Base-by-base conservation (phyloP, 2,113 vertebrate species). In the Euleptes europaea region DNA sequence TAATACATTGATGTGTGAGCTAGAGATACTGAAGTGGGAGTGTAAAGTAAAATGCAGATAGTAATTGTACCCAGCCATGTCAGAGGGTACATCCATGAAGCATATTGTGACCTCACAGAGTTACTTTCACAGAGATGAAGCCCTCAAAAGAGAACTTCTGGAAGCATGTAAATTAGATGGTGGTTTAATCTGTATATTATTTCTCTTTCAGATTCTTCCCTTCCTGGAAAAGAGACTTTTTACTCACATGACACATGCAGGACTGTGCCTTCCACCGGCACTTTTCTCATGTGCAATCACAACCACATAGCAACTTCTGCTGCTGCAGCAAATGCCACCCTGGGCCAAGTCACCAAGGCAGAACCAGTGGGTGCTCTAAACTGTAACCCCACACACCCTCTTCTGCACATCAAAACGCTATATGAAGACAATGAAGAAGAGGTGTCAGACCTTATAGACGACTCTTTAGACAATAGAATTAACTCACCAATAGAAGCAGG, bases 321-420 rank as follows among this genome's bases (percentile, higher is more conserved):
- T 73, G 88, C 93, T 1, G 86, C 94, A 17, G 87, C 95, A 0
- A 88, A 88, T 82, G 85, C 95, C 38, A 92, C 95, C 63, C 83
- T 95, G 81, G 91, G 93, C 89, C 95, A 95, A 80, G 87, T 88
- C 85, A 80, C 17, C 42, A 95, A 96, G 87, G 67, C 95, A 0
- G 97, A 97, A 47, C 92, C 96, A 1, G 81, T 95, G 0, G 69
- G 95, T 2, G 90, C 96, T 7, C 95, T 97, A 90, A 97, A 94
- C 93, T 96, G 96, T 82, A 96, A 95, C 13, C 92, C 96, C 63
- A 92, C 95, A 4, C 96, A 96, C 86, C 96, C 97, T 1, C 40
- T 97, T 88, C 95, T 97, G 88, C 96, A 96, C 90, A 97, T 97
- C 94, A 95, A 93, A 90, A 97, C 97, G 0, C 92, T 97, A 31